Base-by-base conservation (phyloP, 1,140 invertebrate genomes). In the Lordiphosa stackelbergi region DNA sequence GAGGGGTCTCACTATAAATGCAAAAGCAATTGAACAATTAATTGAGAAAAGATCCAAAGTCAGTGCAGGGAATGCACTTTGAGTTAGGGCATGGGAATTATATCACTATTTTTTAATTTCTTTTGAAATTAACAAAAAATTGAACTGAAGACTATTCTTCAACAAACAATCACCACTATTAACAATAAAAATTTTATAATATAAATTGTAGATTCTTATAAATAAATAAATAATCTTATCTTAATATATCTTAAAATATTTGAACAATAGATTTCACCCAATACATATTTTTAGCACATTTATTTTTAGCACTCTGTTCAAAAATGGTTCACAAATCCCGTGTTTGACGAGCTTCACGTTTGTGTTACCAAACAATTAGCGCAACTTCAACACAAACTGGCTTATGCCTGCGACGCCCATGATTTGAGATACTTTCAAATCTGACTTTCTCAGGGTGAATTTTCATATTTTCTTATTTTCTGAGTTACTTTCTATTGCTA, bases 11-110 rank as follows among this genome's bases (percentile, higher is more conserved):
- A 49, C 40, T 28, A 35, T 48, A 38, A 38, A 58, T 40, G 37
- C 40, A 66, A 57, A 58, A 65, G 55, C 71, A 81, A 79, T 79
- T 79, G 75, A 31, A 8, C 28, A 31, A 31, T 31, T 8, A 31
- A 8, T 6, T 31, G 5, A 31, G 7, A 31, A 8, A 31, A 7
- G 6, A 31, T 31, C 7, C 7, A 31, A 7, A 31, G 6, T 8
- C 28, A 31, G 28, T 31, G 28, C 28, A 31, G 7, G 28, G 6
- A 31, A 31, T 31, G 28, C 28, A 31, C 28, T 31, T 31, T 42
- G 9, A 42, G 12, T 42, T 42, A 10, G 22, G 5, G 22, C 3
- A 42, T 16, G 10, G 8, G 2, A 42, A 42, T 16, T 42, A 10
- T 42, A 12, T 42, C 4, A 10, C 12, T 42, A 8, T 16, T 9